These are phyloP conservation scores for Poliocrania exsul DNA, from an alignment of 2,797 vertebrate genomes.

Conservation along the genomic window DNA sequence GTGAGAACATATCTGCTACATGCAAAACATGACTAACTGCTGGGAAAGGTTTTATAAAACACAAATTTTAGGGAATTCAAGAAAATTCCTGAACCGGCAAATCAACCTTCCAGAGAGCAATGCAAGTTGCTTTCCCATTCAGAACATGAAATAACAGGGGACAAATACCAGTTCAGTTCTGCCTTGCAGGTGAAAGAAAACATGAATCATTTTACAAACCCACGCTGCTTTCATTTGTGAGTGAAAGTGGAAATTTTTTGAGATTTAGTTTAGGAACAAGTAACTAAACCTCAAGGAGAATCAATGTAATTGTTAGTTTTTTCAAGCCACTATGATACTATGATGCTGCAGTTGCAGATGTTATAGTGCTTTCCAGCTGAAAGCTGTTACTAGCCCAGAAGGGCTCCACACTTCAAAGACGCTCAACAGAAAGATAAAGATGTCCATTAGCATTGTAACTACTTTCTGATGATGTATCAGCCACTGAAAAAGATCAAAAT, in stretches of 20 bases:
- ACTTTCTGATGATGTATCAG: neutral
- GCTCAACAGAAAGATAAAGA: neutral
- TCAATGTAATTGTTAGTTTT: neutral
- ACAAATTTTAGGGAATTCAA: neutral
- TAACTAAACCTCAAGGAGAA: neutral
- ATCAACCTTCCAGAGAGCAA: neutral
- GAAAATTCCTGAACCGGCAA: neutral
- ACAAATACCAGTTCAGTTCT: neutral
- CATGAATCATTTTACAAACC: neutral
- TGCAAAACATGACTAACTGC: fast-evolving
- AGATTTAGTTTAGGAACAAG: neutral
- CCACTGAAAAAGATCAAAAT: neutral
- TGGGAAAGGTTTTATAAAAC: neutral
- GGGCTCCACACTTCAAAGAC: neutral
- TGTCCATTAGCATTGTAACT: neutral
- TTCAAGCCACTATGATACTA: neutral
- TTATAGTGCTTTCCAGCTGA: neutral
- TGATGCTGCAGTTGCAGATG: neutral
- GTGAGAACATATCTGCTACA: fast-evolving
- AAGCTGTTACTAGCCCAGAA: neutral
- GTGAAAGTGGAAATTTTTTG: neutral
- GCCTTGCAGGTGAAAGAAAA: neutral
- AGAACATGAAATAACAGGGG: neutral
- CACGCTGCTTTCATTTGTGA: neutral
- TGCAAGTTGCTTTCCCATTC: neutral